phyloP scores from a whole-genome alignment of 2,113 vertebrate species.

The Gnathonemus longibarbis region DNA sequence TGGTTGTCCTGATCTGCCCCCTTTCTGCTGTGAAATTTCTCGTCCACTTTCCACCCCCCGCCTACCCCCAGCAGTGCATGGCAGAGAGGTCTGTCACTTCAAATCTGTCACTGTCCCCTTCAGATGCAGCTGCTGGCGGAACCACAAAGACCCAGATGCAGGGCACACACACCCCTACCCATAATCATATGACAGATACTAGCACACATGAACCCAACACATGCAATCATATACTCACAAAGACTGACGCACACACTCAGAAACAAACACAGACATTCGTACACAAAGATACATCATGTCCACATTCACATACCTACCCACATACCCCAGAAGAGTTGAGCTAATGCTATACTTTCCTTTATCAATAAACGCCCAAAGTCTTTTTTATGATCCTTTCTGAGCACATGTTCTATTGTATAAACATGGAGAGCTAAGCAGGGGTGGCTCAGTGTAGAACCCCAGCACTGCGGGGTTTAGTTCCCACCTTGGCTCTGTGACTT shows the following conservation, averaged over 20 bases:
- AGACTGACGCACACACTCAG: slow-evolving; percentile 28
- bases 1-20: neutral
- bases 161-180: neutral
- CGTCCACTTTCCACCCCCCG: neutral
- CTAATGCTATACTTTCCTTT: neutral
- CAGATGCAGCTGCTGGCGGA: neutral
- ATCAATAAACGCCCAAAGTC: neutral
- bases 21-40: neutral
- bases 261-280: neutral
- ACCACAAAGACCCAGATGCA: neutral
- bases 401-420: neutral
- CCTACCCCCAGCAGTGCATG: neutral
- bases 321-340: neutral
- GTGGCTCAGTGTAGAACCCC: neutral
- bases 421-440: neutral
- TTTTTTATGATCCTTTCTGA: neutral
- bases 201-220: neutral
- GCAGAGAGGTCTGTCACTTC: slow-evolving; percentile 3
- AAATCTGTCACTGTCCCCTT: neutral
- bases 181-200: neutral
- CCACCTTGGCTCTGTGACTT: neutral
- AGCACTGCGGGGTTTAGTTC: neutral
- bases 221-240: slow-evolving; percentile 16
- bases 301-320: neutral
- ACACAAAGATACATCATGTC: neutral